Evolutionary conservation across 2,888 invertebrate species (phyloP).

Genomic region (Nesidiocoris tenuis): DNA sequence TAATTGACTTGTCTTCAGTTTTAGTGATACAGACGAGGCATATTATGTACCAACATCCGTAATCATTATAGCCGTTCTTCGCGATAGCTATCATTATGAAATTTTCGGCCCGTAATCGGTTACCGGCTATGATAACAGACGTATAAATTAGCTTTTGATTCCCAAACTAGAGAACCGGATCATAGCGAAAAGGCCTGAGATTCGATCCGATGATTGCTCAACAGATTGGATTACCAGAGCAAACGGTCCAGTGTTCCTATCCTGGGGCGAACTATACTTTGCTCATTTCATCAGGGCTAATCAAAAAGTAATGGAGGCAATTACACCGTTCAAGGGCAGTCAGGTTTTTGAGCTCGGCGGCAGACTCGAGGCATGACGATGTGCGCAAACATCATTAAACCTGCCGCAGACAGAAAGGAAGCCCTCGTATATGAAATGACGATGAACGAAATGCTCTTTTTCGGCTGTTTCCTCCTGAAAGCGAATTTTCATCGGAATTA

Average conservation of each 20-base stretch:
- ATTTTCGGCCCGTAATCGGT: background rate
- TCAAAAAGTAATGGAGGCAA: background rate
- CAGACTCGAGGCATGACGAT: background rate
- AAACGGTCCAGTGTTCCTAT: background rate
- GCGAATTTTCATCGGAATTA: too few species aligned
- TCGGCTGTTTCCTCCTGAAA: too few species aligned
- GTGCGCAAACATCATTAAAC: background rate
- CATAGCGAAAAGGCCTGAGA: background rate
- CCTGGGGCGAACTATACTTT: conserved; percentile 3
- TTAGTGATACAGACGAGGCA: background rate
- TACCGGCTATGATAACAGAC: background rate
- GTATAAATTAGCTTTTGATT: background rate
- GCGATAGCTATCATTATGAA: background rate
- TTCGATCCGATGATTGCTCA: background rate
- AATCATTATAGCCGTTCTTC: background rate
- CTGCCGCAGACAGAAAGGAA: too few species aligned
- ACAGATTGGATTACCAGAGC: background rate
- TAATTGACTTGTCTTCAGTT: too few species aligned
- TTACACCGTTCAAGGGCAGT: background rate
- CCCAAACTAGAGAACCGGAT: background rate
- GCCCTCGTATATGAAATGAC: too few species aligned
- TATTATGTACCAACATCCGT: background rate
- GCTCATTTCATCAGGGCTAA: conserved; percentile 12
- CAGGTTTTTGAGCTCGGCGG: background rate
- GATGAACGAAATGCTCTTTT: too few species aligned